Evolutionary conservation across 2,888 invertebrate species (phyloP), one percentile per base, ranked within the genome.

Genomic region (Carterocephalus palaemon): DNA sequence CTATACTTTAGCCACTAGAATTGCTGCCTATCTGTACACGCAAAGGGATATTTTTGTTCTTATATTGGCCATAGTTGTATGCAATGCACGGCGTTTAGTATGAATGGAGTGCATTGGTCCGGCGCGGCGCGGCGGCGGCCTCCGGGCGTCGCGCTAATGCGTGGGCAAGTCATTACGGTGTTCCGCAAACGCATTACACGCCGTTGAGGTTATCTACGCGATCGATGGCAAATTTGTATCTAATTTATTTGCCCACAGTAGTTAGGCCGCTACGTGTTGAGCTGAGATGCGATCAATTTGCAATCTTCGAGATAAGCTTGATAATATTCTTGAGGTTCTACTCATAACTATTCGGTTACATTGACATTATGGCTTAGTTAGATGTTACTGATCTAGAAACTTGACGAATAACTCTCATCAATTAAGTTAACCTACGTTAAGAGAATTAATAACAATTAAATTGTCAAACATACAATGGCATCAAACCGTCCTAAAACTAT

Each of bases 151-250:
- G 5, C 12, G 23, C 40, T 22, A 33, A 28, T 41, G 48, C 51
- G 48, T 48, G 48, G 46, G 51, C 24, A 33, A 24, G 33, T 19
- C 29, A 48, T 41, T 48, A 40, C 20, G 3, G 22, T 41, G 15
- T 19, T 36, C 12, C 23, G 31, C 17, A 40, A 13, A 31, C 38
- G 31, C 23, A 47, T 32, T 33, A 33, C 33, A 32, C 29, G 29
- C 19, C 29, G 9, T 19, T 40, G 22, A 31, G 39, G 39, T 15
- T 39, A 39, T 39, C 29, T 29, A 39, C 38, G 28, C 23, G 36
- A 47, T 47, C 36, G 24, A 47, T 32, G 41, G 19, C 37, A 19
- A 41, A 41, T 32, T 45, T 17, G 32, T 24, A 24, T 23, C 22
- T 45, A 31, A 23, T 24, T 42, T 36, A 43, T 43, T 22, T 43